These are phyloP conservation scores for Paramormyrops kingsleyae DNA, from an alignment of 2,113 vertebrate genomes.

Conservation along the genomic window DNA sequence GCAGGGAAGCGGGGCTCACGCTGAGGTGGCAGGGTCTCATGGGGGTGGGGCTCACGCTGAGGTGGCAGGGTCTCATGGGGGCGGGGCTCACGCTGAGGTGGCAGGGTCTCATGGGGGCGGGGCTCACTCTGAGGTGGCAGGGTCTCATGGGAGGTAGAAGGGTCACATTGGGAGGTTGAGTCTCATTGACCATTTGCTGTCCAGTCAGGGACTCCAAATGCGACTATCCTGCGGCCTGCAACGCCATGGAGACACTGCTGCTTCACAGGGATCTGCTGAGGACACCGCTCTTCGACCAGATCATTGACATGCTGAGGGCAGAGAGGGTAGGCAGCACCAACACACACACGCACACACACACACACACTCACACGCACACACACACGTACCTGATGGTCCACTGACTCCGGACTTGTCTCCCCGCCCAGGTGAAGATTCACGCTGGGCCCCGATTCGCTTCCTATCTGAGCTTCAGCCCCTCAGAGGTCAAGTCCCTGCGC, in stretches of 20 bases:
- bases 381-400: neutral
- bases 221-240: constrained; percentile 96
- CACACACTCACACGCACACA: neutral
- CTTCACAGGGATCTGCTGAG: constrained; percentile 89
- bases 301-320: constrained; percentile 91
- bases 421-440: constrained; percentile 84
- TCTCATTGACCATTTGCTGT: constrained; percentile 18
- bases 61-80: neutral
- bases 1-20: neutral
- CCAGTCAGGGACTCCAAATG: constrained; percentile 95
- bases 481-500: constrained; percentile 89
- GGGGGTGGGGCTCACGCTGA: neutral
- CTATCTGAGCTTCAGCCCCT: constrained; percentile 92
- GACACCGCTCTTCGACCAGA: constrained; percentile 88
- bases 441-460: constrained; percentile 95
- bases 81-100: neutral
- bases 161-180: neutral
- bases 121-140: constrained; percentile 7
- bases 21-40: neutral
- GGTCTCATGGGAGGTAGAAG: neutral
- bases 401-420: neutral
- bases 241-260: constrained; percentile 90
- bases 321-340: constrained; percentile 65
- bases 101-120: neutral
- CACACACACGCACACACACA: neutral